Evolutionary conservation across 2,888 invertebrate species (phyloP).

Genomic region (Argyra leucocephala): DNA sequence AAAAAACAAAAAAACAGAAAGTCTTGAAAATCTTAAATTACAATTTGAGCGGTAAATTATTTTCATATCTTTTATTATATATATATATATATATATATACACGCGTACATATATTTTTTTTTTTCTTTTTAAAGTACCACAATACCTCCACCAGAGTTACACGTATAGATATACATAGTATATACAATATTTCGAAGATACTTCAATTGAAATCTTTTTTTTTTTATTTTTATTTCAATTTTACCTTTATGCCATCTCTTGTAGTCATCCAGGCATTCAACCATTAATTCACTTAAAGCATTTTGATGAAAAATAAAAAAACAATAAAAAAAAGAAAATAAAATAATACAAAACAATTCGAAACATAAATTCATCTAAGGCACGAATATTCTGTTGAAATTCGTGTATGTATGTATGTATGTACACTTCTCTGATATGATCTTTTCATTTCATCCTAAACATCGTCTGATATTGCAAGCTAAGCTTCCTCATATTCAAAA

Average conservation of each 20-base stretch:
- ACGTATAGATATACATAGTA: no score
- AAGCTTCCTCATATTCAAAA: no score
- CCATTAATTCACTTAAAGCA: slow-evolving; percentile 3
- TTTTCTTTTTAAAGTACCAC: neutral
- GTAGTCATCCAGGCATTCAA: neutral
- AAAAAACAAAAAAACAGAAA: neutral
- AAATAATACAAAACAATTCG: neutral
- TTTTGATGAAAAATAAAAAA: neutral
- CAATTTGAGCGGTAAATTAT: neutral
- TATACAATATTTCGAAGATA: neutral
- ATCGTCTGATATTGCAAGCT: no score
- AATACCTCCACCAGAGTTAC: no score
- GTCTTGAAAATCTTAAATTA: neutral
- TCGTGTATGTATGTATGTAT: neutral
- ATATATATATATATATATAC: neutral
- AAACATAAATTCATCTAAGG: neutral
- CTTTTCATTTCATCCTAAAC: no score
- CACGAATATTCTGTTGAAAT: neutral
- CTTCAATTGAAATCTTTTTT: neutral
- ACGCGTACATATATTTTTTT: neutral
- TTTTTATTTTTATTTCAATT: neutral
- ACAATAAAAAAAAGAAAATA: neutral
- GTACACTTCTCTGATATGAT: neutral
- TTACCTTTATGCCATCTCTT: neutral
- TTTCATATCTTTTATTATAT: neutral